Base-by-base conservation (phyloP, 2,888 invertebrate species). In the Girardia tigrina region DNA sequence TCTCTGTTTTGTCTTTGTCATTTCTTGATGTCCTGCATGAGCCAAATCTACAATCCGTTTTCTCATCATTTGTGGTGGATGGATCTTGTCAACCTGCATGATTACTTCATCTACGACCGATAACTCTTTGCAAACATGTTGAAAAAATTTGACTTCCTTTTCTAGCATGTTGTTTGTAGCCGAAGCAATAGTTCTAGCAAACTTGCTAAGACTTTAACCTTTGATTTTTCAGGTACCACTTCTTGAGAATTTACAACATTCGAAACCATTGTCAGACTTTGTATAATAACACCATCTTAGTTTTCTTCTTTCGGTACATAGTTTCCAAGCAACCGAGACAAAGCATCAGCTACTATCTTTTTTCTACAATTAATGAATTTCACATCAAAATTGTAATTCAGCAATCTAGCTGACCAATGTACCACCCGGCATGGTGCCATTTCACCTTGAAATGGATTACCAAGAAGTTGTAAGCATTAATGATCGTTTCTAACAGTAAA, bases 11-110 rank as follows among this genome's bases (percentile, higher is more conserved):
- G 76, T 77, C 26, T 77, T 77, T 27, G 28, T 69, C 23, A 77
- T 77, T 75, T 74, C 75, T 16, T 75, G 16, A 29, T 74, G 75
- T 28, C 75, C 75, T 75, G 74, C 75, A 29, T 75, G 75, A 26
- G 75, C 74, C 28, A 75, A 20, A 26, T 71, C 42, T 26, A 73
- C 42, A 12, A 72, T 27, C 20, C 72, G 72, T 26, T 71, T 6
- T 42, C 26, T 27, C 27, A 56, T 26, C 23, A 29, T 26, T 28
- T 36, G 29, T 26, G 23, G 70, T 12, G 56, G 42, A n/a, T 42
- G 26, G 42, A 73, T 73, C n/a, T 29, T 27, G 26, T 73, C 73
- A 71, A n/a, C 72, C 12, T 26, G n/a, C 42, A 73, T 42, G 56
- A 73, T 36, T 28, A 73, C 26, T 27, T 73, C 29, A 23, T 73